A percentile compares a stretch with the other conserved stretches of the same genome.
phyloP scores from a whole-genome alignment of 2,888 invertebrate genomes.

The Dolomedes plantarius region DNA sequence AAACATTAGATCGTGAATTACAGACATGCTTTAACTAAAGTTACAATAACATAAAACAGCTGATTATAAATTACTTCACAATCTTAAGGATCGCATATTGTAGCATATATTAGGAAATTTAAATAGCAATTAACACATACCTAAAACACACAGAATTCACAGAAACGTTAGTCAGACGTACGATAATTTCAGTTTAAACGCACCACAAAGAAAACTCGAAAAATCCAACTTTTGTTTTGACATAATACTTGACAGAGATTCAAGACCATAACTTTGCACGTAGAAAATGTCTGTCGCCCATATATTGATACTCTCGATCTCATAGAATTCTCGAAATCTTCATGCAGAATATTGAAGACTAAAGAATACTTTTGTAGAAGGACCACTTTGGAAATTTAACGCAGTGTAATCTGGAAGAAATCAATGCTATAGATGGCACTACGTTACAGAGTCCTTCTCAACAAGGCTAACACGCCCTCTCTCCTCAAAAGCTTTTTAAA shows the following conservation, averaged over 20 bases:
- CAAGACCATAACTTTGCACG: constrained; percentile 18
- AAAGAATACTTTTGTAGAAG: background rate
- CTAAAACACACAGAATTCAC: background rate
- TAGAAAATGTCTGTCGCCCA: constrained; percentile 70
- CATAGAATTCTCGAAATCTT: constrained; percentile 8
- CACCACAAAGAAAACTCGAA: background rate
- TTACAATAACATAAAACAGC: background rate
- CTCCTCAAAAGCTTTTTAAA: too few species aligned
- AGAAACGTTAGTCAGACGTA: background rate
- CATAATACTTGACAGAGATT: background rate
- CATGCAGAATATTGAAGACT: background rate
- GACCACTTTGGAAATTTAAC: background rate
- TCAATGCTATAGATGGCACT: background rate
- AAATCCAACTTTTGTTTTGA: constrained; percentile 4
- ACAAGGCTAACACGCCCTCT: too few species aligned
- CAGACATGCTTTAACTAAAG: too few species aligned
- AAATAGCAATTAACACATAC: background rate
- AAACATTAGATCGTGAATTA: too few species aligned
- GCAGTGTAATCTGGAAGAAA: background rate
- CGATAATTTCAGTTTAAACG: background rate
- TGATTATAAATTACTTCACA: background rate
- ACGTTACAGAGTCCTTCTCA: background rate
- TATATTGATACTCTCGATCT: constrained; percentile 53
- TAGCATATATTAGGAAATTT: background rate
- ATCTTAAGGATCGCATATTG: background rate